Evolutionary conservation across 2,797 vertebrate species (phyloP), one percentile per base, ranked within the genome.

Genomic region (Telmatherina bonti): DNA sequence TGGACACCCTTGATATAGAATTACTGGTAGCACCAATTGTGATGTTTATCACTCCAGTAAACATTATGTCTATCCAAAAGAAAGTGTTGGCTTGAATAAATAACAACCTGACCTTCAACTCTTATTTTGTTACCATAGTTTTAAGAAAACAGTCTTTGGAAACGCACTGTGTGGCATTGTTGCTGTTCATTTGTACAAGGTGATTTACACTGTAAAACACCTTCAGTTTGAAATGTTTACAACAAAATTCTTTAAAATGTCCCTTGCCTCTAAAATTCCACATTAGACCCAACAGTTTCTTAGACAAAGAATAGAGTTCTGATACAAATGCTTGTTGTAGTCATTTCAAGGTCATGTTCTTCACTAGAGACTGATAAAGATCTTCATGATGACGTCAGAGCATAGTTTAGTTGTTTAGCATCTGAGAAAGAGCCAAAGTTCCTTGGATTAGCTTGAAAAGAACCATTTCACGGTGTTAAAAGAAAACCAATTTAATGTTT

Each of bases 401-500:
- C 35, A 63, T 51, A 67, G 64, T 69, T 29, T 33, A 27, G 70
- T 68, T n/a, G 66, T 83, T 83, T 74, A 72, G 27, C 15, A 43
- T 77, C 33, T 33, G n/a, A 72, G 26, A 67, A 62, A 74, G 22
- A 66, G 58, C 58, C 73, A 51, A 38, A 81, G 31, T 43, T 33
- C 27, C 41, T 73, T 0, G 0, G 67, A 81, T 76, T 54, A 33
- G 56, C 35, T 62, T 67, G 47, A 70, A 77, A 76, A 68, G 31
- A 62, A 62, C 49, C 51, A 61, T 78, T 72, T 73, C 55, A 53
- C 52, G 43, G 31, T 47, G 22, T 81, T 67, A 67, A 81, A 70
- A 69, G 72, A 65, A 84, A 71, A 73, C 41, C 64, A 76, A 76
- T 83, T 78, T 78, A 62, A 76, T 86, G 74, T 88, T 77, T 78